Conservation (phyloP, 2,113 vertebrate species). For the Oxygymnocypris stewartii region DNA sequence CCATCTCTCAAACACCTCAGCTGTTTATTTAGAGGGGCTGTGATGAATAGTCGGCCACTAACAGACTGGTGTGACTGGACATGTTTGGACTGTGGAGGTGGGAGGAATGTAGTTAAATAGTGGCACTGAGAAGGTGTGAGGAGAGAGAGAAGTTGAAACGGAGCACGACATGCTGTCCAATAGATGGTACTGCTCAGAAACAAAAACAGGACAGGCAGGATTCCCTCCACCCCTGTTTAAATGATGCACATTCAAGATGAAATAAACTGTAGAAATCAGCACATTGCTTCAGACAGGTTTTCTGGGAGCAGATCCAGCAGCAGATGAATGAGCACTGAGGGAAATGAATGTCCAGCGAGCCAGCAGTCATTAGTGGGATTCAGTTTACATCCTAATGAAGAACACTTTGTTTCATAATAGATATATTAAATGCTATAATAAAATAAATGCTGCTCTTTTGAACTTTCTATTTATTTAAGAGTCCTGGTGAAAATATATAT, state of each 20-base stretch:
- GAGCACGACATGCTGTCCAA: not conserved
- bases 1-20: constrained; percentile 67
- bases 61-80: constrained; percentile 67
- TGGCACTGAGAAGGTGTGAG: constrained; percentile 41
- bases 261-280: not conserved
- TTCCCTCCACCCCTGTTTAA: not conserved
- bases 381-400: not conserved
- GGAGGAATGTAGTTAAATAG: constrained; percentile 75
- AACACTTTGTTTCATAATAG: not conserved
- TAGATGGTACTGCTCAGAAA: not conserved
- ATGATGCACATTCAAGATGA: not conserved
- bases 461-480: not conserved
- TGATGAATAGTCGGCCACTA: constrained; percentile 70
- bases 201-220: not conserved
- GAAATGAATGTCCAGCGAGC: not conserved
- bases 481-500: too few species aligned
- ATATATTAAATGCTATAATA: not conserved
- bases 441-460: not conserved
- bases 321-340: not conserved
- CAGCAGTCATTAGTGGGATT: constrained; percentile 4
- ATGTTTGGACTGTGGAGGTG: constrained; percentile 70
- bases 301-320: constrained; percentile 19
- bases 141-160: not conserved
- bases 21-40: constrained; percentile 68
- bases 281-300: not conserved